Conservation (phyloP, 2,113 vertebrate genomes). For the Callionymus lyra region DNA sequence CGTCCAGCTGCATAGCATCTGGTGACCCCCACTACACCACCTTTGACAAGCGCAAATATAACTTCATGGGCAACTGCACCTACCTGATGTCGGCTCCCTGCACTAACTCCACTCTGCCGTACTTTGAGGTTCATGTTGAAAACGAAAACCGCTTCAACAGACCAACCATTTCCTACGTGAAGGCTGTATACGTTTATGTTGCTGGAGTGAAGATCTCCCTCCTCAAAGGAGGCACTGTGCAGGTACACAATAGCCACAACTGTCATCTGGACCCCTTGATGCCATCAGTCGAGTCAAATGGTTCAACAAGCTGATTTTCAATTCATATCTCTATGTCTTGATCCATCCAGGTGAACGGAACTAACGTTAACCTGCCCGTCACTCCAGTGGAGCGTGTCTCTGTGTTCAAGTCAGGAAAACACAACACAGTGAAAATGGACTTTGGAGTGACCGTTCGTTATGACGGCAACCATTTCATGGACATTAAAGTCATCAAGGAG, state of each 20-base stretch:
- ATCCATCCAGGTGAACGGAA: constrained; percentile 45
- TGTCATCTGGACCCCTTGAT: not conserved
- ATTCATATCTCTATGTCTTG: not conserved
- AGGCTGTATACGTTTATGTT: constrained; percentile 63
- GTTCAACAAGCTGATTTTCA: too few relatives aligned
- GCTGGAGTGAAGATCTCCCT: constrained; percentile 57
- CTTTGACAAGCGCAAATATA: constrained; percentile 60
- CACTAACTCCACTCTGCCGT: constrained; percentile 49
- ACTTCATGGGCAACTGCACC: constrained; percentile 74
- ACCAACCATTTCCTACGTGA: constrained; percentile 60
- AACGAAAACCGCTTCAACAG: constrained; percentile 66
- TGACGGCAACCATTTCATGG: constrained; percentile 66
- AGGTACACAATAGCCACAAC: constrained; percentile 38
- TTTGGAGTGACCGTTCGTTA: constrained; percentile 68
- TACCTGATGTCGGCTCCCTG: constrained; percentile 63
- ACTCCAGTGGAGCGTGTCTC: constrained; percentile 25
- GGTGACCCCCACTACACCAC: constrained; percentile 71
- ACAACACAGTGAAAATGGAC: constrained; percentile 43
- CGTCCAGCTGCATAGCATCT: constrained; percentile 55
- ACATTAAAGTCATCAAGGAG: constrained; percentile 67
- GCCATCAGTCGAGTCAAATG: not conserved
- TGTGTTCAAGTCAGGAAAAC: constrained; percentile 47
- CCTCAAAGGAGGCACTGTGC: constrained; percentile 63
- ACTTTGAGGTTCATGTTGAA: constrained; percentile 59
- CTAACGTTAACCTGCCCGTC: constrained; percentile 43